These are phyloP conservation scores for Mythimna lalbum DNA, from an alignment of 2,888 invertebrate species.

Conservation along the genomic window DNA sequence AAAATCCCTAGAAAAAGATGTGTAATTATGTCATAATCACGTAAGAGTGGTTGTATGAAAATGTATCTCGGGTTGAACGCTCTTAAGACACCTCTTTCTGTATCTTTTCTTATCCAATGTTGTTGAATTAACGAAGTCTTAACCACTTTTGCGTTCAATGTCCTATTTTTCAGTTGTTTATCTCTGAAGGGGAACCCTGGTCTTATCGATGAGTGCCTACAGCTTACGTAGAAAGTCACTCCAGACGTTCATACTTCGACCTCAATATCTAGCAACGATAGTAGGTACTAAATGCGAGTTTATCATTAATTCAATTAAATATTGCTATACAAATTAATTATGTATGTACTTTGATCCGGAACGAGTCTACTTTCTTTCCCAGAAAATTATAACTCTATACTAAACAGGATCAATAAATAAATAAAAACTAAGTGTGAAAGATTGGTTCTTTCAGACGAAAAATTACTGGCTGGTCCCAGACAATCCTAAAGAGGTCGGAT, in stretches of 20 bases:
- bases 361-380: too few species aligned
- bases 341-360: not conserved
- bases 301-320: not conserved
- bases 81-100: too few species aligned
- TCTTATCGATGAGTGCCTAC: slow-evolving; percentile 3
- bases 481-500: not conserved
- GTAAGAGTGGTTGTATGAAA: too few species aligned
- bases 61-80: too few species aligned
- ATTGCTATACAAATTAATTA: not conserved
- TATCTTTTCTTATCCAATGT: not conserved
- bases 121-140: too few species aligned
- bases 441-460: not conserved
- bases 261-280: slow-evolving; percentile 4
- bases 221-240: not conserved
- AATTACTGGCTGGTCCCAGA: not conserved
- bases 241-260: slow-evolving; percentile 1
- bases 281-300: not conserved
- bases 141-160: not conserved
- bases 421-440: not conserved
- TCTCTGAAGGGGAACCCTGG: slow-evolving; percentile 9
- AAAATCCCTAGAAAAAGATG: too few species aligned
- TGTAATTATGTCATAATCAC: too few species aligned
- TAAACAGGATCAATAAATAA: not conserved
- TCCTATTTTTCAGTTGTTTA: not conserved
- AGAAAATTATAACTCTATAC: not conserved